Evolutionary conservation across 2,888 invertebrate genomes (phyloP), one percentile per base, ranked within the genome.

Genomic region (Kryphioiulus occultus): DNA sequence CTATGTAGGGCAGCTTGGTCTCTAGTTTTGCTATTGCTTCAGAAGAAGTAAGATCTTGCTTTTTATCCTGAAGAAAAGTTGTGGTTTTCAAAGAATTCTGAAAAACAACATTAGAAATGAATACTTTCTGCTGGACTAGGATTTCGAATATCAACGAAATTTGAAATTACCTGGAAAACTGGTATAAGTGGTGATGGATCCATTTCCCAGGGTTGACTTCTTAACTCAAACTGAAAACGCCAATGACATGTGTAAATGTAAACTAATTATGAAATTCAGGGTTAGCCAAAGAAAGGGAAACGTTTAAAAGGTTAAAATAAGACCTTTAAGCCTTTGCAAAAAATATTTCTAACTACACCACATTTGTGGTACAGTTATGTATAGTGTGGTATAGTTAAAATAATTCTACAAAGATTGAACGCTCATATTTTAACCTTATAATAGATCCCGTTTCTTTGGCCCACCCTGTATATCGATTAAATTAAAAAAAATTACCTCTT

Each of bases 131-230:
- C 7, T 35, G n/a, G n/a, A n/a, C n/a, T n/a, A n/a, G n/a, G n/a
- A n/a, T n/a, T n/a, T n/a, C n/a, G n/a, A n/a, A n/a, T n/a, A n/a
- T n/a, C n/a, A n/a, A n/a, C n/a, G n/a, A n/a, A n/a, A n/a, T n/a
- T n/a, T n/a, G n/a, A n/a, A n/a, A n/a, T n/a, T 22, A 86, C 86
- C 47, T 86, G 22, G 10, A 86, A 53, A 53, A 86, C 32, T 4
- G 42, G 44, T 19, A 86, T 17, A n/a, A 86, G n/a, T 10, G 32
- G 32, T 9, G 53, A 35, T 19, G 53, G 26, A 30, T 86, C 35
- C 86, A 53, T 86, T 86, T 12, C 86, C 86, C 86, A 86, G 30
- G 86, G n/a, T 15, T 53, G n/a, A 15, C 26, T 30, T 30, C 32
- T n/a, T 10, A 86, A 10, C 12, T 86, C 86, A 30, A 53, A 86